Evolutionary conservation across 1,140 invertebrate genomes (phyloP), one percentile per base, ranked within the genome.

Genomic region (Rhizoglyphus robini): DNA sequence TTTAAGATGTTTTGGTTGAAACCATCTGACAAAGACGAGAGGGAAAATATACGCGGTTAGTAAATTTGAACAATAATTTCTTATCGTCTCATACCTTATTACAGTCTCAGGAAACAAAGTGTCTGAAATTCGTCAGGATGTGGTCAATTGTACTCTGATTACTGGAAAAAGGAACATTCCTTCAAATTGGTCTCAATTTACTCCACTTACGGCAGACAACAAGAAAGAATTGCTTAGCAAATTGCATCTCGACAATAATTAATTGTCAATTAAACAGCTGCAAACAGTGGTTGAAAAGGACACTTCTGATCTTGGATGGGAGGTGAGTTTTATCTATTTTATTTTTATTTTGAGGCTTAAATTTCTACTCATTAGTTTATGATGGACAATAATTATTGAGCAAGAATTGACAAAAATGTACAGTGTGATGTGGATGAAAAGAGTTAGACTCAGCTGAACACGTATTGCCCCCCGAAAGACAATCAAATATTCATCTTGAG

Each of bases 1-100:
- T 72, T 96, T 11, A 20, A 23, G 11, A 48, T 67, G 31, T 66
- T 46, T 63, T 60, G 54, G 58, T 38, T 60, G 2, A 67, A 31
- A 18, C 57, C 57, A 15, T 5, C 5, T 27, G 8, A 5, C 27
- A 32, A 67, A 4, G 34, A 61, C 15, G 20, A 38, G 23, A 38
- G 41, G 1, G 36, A 65, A 1, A 38, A 63, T 38, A 30, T 60
- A 15, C 15, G 23, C 8, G 5, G 63, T 64, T 65, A 65, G 29
- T 66, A 1, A 20, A 4, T 18, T 63, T 63, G 61, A 54, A 2
- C 3, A 54, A 23, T 2, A 54, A 54, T 27, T 61, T 1, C 59
- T 61, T 36, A 2, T 38, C 25, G 15, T 61, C 36, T 27, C 23
- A 25, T 63, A 20, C n/a, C 2, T 48, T 63, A 29, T 46, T 58